Evolutionary conservation across 1,140 invertebrate genomes (phyloP).

Genomic region (Lasioglossum baleicum): DNA sequence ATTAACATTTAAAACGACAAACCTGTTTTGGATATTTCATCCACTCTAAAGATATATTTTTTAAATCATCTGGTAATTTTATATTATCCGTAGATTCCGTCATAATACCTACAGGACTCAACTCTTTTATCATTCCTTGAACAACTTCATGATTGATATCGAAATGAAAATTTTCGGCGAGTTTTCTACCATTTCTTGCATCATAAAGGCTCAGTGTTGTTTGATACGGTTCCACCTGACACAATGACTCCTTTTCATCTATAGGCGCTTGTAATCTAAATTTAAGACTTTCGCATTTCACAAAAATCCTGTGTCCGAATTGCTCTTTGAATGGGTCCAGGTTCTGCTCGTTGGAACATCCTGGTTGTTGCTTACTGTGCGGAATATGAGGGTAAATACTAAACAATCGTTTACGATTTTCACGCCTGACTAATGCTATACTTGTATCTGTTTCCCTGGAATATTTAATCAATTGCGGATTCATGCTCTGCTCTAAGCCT

Average conservation of each 20-base stretch:
- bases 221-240: slow-evolving; percentile 96
- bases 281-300: slow-evolving; percentile 90
- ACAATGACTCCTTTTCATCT: slow-evolving; percentile 87
- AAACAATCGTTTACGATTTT: slow-evolving; percentile 87
- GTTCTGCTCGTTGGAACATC: slow-evolving; percentile 71
- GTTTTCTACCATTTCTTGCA: slow-evolving; percentile 89
- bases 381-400: slow-evolving; percentile 83
- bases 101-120: slow-evolving; percentile 62
- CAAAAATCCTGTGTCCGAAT: slow-evolving; percentile 90
- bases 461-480: slow-evolving; percentile 93
- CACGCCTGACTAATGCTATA: slow-evolving; percentile 88
- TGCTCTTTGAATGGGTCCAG: slow-evolving; percentile 89
- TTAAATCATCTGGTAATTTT: slow-evolving; percentile 76
- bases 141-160: slow-evolving; percentile 89
- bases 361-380: slow-evolving; percentile 73
- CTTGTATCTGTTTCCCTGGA: slow-evolving; percentile 93
- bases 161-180: slow-evolving; percentile 96
- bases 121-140: slow-evolving; percentile 81
- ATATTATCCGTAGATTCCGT: slow-evolving; percentile 62
- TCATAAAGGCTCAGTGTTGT: slow-evolving; percentile 93
- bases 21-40: slow-evolving; percentile 83
- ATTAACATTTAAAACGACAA: slow-evolving; percentile 51
- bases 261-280: slow-evolving; percentile 91
- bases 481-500: slow-evolving; percentile 93
- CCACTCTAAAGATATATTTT: slow-evolving; percentile 84